These are phyloP conservation scores for Diorhabda carinulata DNA, from an alignment of 1,140 invertebrate species.

Conservation along the genomic window DNA sequence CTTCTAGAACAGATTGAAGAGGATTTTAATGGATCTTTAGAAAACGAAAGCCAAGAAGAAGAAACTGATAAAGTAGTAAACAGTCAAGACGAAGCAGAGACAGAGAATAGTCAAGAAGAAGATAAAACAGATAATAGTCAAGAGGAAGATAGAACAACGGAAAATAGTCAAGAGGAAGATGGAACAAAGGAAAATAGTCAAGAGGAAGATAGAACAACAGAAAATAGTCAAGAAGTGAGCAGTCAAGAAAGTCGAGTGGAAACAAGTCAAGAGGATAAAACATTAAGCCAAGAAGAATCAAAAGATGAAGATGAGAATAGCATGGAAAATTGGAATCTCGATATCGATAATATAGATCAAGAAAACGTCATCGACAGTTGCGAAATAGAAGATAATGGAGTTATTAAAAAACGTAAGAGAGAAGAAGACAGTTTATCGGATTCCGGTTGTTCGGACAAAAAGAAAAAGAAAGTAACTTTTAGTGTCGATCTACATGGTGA, in stretches of 20 bases:
- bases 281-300: neutral
- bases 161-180: neutral
- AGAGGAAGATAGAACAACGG: neutral
- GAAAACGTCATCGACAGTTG: neutral
- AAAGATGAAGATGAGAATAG: neutral
- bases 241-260: neutral
- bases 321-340: neutral
- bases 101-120: neutral
- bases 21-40: too few relatives aligned
- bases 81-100: neutral
- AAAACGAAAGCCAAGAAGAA: too few relatives aligned
- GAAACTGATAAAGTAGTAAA: too few relatives aligned
- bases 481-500: neutral
- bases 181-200: neutral
- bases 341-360: neutral
- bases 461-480: constrained; percentile 3
- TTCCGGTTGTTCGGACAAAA: neutral
- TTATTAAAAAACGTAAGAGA: neutral
- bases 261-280: too few relatives aligned
- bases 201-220: neutral
- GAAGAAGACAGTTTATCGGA: neutral
- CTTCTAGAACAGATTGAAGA: too few relatives aligned
- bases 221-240: neutral
- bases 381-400: neutral
- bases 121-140: neutral